Percentiles rank a stretch among this genome's conserved stretches.
Evolutionary conservation across 2,113 vertebrate species (phyloP).

Genomic region (Taurulus bubalis): DNA sequence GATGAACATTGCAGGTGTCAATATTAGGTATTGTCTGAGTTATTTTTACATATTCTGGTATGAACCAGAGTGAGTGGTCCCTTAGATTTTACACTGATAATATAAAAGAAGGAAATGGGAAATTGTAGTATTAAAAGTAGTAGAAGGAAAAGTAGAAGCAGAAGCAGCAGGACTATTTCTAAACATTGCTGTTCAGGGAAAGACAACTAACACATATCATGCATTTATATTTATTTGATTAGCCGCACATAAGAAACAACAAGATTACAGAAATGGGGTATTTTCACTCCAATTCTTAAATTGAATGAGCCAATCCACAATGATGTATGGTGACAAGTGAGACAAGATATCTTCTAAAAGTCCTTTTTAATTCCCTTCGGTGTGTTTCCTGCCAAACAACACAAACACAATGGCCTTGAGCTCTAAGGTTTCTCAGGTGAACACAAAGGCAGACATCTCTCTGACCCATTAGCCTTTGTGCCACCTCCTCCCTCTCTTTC

Average conservation of each 20-base stretch:
- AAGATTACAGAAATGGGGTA: background rate
- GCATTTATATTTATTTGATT: conserved; percentile 27
- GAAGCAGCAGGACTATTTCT: background rate
- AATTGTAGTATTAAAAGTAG: background rate
- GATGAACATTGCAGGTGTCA: background rate
- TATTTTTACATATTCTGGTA: background rate
- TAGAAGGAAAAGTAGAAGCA: background rate
- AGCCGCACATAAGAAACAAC: conserved; percentile 1
- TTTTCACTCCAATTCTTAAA: conserved; percentile 49
- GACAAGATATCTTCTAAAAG: conserved; percentile 54
- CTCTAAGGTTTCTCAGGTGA: conserved; percentile 55
- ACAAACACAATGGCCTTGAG: conserved; percentile 65
- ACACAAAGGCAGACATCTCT: conserved; percentile 54
- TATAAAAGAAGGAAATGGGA: background rate
- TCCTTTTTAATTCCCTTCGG: conserved; percentile 21
- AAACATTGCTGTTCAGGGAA: conserved; percentile 2
- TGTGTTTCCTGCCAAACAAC: conserved; percentile 55
- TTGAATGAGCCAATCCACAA: conserved; percentile 54
- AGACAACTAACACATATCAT: background rate
- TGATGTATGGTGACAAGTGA: conserved; percentile 35
- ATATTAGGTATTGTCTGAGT: background rate
- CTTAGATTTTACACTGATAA: background rate
- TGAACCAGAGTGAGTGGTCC: background rate
- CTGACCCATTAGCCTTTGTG: conserved; percentile 64
- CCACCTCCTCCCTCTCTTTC: conserved; percentile 25